Evolutionary conservation across 2,797 vertebrate genomes (phyloP).

Genomic region (Cirrhinus mrigala): DNA sequence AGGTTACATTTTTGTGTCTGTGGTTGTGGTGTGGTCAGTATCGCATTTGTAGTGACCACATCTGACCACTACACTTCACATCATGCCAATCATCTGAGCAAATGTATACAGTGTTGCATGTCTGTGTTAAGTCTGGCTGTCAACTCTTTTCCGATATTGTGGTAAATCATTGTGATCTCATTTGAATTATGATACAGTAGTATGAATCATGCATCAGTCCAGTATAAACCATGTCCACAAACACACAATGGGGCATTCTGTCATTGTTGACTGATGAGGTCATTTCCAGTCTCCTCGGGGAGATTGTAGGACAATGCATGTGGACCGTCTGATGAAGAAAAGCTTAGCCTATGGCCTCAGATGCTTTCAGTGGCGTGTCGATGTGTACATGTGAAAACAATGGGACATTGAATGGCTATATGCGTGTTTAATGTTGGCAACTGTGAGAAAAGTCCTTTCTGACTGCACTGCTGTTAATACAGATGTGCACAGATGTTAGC

Average conservation of each 20-base stretch:
- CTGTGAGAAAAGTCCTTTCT: constrained; percentile 35
- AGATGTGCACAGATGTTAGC: constrained; percentile 44
- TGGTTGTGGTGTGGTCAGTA: neutral
- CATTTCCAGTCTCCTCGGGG: constrained; percentile 27
- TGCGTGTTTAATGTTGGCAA: constrained; percentile 17
- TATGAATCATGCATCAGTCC: constrained; percentile 7
- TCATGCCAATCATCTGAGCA: neutral
- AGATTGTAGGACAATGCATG: constrained; percentile 27
- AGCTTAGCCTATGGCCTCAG: constrained; percentile 33
- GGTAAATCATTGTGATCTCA: neutral
- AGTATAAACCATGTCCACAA: constrained; percentile 19
- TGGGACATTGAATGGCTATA: constrained; percentile 6
- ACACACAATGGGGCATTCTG: constrained; percentile 29
- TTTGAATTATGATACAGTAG: neutral
- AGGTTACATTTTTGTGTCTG: neutral
- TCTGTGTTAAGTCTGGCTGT: neutral
- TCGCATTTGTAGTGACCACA: neutral
- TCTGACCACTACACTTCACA: neutral
- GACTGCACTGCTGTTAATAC: neutral
- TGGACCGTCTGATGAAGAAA: constrained; percentile 41
- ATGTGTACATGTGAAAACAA: constrained; percentile 44
- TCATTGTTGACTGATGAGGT: constrained; percentile 25
- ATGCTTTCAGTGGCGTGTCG: constrained; percentile 32
- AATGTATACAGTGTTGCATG: neutral
- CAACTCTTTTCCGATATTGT: neutral